phyloP scores from a whole-genome alignment of 2,113 vertebrate genomes.

The Megaptera novaeangliae region DNA sequence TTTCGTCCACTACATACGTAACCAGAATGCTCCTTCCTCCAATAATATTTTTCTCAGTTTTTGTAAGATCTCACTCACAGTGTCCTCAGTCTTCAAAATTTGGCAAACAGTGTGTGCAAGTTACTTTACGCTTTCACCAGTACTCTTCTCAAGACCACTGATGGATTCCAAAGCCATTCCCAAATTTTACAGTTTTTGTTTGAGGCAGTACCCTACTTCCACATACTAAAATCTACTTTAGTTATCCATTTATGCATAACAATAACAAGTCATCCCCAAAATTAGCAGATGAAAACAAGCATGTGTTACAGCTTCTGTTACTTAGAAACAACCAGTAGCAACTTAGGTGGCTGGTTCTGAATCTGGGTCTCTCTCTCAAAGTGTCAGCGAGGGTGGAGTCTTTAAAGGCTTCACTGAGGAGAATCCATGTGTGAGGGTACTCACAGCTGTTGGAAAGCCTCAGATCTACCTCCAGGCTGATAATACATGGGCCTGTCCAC shows the following conservation, averaged over 20 bases:
- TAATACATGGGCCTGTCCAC: no score
- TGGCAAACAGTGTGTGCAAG: not conserved
- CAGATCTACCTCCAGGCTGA: not conserved
- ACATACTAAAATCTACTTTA: not conserved
- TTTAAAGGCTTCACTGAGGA: not conserved
- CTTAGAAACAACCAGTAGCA: not conserved
- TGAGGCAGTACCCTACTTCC: not conserved
- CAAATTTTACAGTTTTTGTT: not conserved
- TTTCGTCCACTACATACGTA: not conserved
- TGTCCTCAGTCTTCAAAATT: not conserved
- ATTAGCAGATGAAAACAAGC: not conserved
- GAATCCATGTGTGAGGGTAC: not conserved
- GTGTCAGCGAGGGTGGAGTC: no score
- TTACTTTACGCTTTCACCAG: not conserved
- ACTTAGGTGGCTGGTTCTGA: no score
- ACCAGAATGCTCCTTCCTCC: not conserved
- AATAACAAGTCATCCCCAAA: not conserved
- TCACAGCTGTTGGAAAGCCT: not conserved
- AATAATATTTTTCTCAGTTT: not conserved
- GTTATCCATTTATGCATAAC: not conserved
- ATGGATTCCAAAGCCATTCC: not conserved
- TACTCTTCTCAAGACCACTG: not conserved
- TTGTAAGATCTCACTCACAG: not conserved
- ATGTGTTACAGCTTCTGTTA: not conserved
- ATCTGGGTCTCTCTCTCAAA: not conserved